A percentile compares a stretch with the other conserved stretches of the same genome.
These are phyloP conservation scores for Xiphorhynchus elegans DNA, from an alignment of 2,113 vertebrate genomes.

Conservation along the genomic window DNA sequence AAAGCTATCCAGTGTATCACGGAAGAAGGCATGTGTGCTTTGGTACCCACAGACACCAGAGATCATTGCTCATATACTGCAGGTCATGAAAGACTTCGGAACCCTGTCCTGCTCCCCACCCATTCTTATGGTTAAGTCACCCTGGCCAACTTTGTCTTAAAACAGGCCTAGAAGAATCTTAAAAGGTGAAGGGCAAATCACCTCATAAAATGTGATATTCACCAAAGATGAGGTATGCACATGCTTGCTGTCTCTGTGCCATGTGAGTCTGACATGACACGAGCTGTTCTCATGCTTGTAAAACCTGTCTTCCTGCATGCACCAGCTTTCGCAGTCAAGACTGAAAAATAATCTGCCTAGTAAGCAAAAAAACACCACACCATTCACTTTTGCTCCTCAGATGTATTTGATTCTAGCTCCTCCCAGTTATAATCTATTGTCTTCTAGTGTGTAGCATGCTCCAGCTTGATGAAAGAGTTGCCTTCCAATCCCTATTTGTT, in stretches of 20 bases:
- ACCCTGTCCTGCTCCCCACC: neutral
- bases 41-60: neutral
- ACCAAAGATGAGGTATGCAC: neutral
- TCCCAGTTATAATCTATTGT: neutral
- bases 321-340: neutral
- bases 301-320: neutral
- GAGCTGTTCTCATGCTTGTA: neutral
- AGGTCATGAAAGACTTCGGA: neutral
- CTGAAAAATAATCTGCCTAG: neutral
- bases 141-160: neutral
- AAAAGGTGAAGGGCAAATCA: neutral
- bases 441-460: neutral
- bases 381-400: neutral
- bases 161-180: neutral
- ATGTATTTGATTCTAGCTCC: neutral
- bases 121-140: neutral
- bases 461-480: neutral
- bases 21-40: neutral
- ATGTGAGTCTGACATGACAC: fast-evolving
- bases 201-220: neutral
- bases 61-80: neutral
- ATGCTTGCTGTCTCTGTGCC: neutral
- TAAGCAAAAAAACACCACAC: neutral
- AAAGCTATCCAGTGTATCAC: neutral
- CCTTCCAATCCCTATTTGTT: neutral